phyloP scores from a whole-genome alignment of 2,797 vertebrate genomes.

The Neoniphon sammara region DNA sequence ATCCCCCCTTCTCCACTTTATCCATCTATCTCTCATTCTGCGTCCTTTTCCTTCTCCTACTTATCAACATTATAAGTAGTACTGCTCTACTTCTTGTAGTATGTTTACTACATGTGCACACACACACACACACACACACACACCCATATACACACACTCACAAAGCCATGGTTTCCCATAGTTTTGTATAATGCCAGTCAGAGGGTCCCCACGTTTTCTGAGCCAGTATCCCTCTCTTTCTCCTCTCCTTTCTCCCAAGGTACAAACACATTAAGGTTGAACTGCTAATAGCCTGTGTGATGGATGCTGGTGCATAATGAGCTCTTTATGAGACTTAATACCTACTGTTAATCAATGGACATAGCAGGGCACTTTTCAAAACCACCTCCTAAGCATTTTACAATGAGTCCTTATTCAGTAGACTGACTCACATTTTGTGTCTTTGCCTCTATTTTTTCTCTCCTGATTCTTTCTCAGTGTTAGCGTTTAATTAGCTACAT shows the following conservation, averaged over 20 bases:
- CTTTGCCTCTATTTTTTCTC: conserved; percentile 74
- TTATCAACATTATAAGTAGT: conserved; percentile 25
- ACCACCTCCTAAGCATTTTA: conserved; percentile 89
- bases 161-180: conserved; percentile 18
- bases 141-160: conserved; percentile 6
- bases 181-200: conserved; percentile 55
- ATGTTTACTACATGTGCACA: not conserved
- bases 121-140: conserved; percentile 11
- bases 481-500: conserved; percentile 87
- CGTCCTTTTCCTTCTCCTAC: conserved; percentile 49
- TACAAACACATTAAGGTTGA: conserved; percentile 83
- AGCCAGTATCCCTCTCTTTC: conserved; percentile 58
- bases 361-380: conserved; percentile 89
- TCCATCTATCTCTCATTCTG: conserved; percentile 46
- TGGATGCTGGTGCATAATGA: conserved; percentile 89
- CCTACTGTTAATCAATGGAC: conserved; percentile 95
- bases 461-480: conserved; percentile 79
- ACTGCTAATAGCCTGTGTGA: conserved; percentile 83
- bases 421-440: conserved; percentile 85
- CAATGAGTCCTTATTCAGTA: conserved; percentile 94
- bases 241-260: conserved; percentile 69
- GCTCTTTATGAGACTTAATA: conserved; percentile 92
- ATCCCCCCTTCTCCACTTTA: conserved; percentile 48
- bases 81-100: not conserved
- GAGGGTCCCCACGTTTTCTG: conserved; percentile 52